Evolutionary conservation across 2,888 invertebrate species (phyloP), one percentile per base, ranked within the genome.

Genomic region (Strigamia transsilvanica): DNA sequence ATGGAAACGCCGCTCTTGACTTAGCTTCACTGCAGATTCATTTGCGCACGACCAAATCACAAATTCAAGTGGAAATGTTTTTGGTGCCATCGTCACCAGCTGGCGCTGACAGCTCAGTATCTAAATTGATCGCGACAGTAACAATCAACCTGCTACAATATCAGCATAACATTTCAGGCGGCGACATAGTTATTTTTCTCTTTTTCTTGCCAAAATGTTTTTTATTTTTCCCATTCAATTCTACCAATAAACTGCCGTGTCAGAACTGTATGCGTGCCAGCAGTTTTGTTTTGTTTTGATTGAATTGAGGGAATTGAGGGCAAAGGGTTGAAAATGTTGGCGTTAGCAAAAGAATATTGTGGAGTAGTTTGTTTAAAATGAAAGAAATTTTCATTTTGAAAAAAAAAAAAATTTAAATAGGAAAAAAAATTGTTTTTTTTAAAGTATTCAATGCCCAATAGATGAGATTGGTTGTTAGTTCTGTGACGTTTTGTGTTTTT

Each of bases 81-180:
- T 73, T 73, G 73, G 73, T 73, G 73, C 32, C 73, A 73, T 73
- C 73, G 73, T 73, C 73, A 73, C 73, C 73, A 73, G 73, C 73
- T 73, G 73, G 73, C 73, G 32, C 73, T 73, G 73, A 73, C 73
- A 73, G 73, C 73, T 13, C 73, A 27, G 32, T 32, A 27, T 73
- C 73, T 73, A 73, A 73, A 73, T 73, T 73, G 73, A 73, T 73
- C 73, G 73, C 73, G 27, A 23, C 27, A 73, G 73, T 73, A 73
- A 73, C 73, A 32, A 73, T 23, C 73, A 32, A 73, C 15, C n/a
- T 27, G 73, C 73, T 73, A 73, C 73, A 73, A 73, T 73, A 73
- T 73, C 73, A 73, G 27, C n/a, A 51, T 18, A 4, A 51, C 15
- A 73, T 73, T 73, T 73, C 23, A 73, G 7, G 32, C 32, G 73